Evolutionary conservation across 1,140 invertebrate species (phyloP).

Genomic region (Drosophila ambigua): DNA sequence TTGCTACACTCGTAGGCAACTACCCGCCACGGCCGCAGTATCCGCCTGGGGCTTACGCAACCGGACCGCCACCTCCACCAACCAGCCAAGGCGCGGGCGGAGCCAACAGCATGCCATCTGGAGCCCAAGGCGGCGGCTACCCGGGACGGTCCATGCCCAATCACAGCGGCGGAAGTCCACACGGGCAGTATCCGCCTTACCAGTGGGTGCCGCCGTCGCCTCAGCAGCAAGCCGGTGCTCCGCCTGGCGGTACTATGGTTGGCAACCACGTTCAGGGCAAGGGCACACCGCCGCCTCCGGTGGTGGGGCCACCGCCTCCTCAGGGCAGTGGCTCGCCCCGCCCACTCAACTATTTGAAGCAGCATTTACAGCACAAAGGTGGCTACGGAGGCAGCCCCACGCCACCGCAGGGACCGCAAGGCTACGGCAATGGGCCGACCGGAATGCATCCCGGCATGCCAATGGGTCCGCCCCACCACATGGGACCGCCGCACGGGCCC

Average conservation of each 20-base stretch:
- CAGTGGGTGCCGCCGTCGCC: conserved; percentile 84
- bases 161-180: conserved; percentile 84
- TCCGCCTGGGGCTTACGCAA: conserved; percentile 85
- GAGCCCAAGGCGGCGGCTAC: conserved; percentile 83
- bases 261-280: conserved; percentile 82
- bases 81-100: conserved; percentile 62
- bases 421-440: conserved; percentile 84
- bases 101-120: conserved; percentile 83
- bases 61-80: conserved; percentile 73
- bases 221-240: conserved; percentile 74
- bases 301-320: conserved; percentile 68
- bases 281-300: conserved; percentile 73
- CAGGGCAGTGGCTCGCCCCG: conserved; percentile 82
- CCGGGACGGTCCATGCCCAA: conserved; percentile 85
- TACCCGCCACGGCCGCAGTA: conserved; percentile 86
- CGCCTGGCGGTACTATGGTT: conserved; percentile 65
- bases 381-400: conserved; percentile 86
- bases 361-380: conserved; percentile 88
- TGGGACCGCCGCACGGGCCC: conserved; percentile 85
- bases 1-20: conserved; percentile 72
- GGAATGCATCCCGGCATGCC: conserved; percentile 83
- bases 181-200: conserved; percentile 85
- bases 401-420: conserved; percentile 86
- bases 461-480: conserved; percentile 86
- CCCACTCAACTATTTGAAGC: conserved; percentile 87